Percentiles rank a stretch among this genome's conserved stretches.
Conservation (phyloP, 2,113 vertebrate species). For the Larimichthys polyactis region DNA sequence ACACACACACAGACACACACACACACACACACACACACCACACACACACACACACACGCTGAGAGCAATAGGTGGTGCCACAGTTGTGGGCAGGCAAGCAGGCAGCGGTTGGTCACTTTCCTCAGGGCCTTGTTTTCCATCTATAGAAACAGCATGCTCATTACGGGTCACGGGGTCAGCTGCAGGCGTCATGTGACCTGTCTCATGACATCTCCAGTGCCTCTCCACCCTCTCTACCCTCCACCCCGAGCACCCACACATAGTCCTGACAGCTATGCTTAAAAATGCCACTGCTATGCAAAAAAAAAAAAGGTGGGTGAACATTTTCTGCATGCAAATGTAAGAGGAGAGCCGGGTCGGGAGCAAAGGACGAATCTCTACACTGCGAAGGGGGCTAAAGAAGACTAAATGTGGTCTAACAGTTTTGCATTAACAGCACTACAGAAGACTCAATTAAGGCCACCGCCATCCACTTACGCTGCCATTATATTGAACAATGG, state of each 20-base stretch:
- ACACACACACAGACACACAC: background rate
- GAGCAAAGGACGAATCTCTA: slow-evolving; percentile 10
- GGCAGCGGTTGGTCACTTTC: slow-evolving; percentile 24
- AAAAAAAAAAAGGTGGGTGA: slow-evolving; percentile 6
- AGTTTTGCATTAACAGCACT: slow-evolving; percentile 40
- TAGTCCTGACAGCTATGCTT: slow-evolving; percentile 16
- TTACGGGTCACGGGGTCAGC: slow-evolving; percentile 60
- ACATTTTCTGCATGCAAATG: slow-evolving; percentile 37
- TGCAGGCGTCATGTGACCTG: slow-evolving; percentile 56
- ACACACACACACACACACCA: background rate
- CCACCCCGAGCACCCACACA: slow-evolving; percentile 8
- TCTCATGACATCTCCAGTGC: slow-evolving; percentile 47
- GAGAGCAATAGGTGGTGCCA: slow-evolving; percentile 17
- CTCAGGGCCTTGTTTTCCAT: slow-evolving; percentile 42
- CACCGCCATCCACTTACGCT: slow-evolving; percentile 38
- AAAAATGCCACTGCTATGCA: slow-evolving; percentile 19
- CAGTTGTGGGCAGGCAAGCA: slow-evolving; percentile 14
- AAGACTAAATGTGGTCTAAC: slow-evolving; percentile 34
- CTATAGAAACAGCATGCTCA: slow-evolving; percentile 52
- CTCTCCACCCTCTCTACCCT: slow-evolving; percentile 4
- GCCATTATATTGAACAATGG: slow-evolving; percentile 61
- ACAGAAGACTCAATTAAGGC: slow-evolving; percentile 53
- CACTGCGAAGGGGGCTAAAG: background rate
- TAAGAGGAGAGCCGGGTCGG: background rate
- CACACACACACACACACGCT: background rate